phyloP scores from a whole-genome alignment of 2,888 invertebrate species.

The Cistogaster globosa region DNA sequence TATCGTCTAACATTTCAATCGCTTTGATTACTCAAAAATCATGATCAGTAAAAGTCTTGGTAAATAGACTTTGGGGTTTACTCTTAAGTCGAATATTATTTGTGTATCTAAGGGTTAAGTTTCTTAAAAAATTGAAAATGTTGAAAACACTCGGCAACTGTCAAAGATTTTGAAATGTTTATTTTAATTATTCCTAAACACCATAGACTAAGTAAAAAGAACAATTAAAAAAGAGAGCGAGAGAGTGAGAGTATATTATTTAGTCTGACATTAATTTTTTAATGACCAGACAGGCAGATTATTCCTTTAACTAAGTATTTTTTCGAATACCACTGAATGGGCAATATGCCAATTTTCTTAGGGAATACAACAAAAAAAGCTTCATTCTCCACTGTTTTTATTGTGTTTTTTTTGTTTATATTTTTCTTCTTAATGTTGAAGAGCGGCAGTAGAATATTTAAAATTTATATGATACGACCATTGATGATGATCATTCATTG shows the following conservation, averaged over 20 bases:
- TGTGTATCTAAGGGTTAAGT: conserved; percentile 32
- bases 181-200: conserved; percentile 9
- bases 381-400: conserved; percentile 21
- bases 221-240: background rate
- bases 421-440: conserved; percentile 40
- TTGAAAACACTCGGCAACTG: conserved; percentile 26
- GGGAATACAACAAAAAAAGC: conserved; percentile 48
- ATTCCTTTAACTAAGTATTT: conserved; percentile 54
- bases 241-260: conserved; percentile 42
- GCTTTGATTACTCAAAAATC: background rate
- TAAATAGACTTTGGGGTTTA: background rate
- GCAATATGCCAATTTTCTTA: conserved; percentile 62
- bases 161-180: conserved; percentile 51
- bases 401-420: background rate
- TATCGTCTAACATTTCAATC: too few species aligned
- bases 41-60: background rate
- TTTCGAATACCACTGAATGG: conserved; percentile 42
- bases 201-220: background rate
- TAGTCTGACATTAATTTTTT: conserved; percentile 9
- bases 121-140: conserved; percentile 14
- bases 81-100: background rate
- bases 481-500: conserved; percentile 3
- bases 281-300: conserved; percentile 38
- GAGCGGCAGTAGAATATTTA: conserved; percentile 33
- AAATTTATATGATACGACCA: conserved; percentile 25